A percentile compares a stretch with the other conserved stretches of the same genome.
Evolutionary conservation across 2,113 vertebrate species (phyloP).

Genomic region (Psephotus haematonotus): DNA sequence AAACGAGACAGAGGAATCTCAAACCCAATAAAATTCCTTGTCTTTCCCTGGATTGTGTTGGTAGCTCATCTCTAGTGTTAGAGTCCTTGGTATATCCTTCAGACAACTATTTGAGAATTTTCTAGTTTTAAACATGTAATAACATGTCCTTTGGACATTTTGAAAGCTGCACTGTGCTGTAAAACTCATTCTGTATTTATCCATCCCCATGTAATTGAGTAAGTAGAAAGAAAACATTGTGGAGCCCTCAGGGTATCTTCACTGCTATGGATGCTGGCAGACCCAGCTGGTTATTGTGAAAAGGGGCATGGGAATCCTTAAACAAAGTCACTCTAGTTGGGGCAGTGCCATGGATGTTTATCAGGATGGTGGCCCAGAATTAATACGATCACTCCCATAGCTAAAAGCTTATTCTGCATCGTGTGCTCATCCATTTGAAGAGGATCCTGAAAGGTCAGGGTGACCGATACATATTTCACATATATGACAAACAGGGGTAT

Average conservation of each 20-base stretch:
- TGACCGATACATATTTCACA: neutral
- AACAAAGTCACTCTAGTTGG: neutral
- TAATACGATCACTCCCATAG: neutral
- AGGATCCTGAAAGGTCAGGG: neutral
- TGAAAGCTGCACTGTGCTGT: neutral
- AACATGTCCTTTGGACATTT: neutral
- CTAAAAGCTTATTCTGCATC: neutral
- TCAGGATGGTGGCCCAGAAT: neutral
- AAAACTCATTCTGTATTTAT: slow-evolving; percentile 19
- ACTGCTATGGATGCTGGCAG: neutral
- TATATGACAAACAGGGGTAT: neutral
- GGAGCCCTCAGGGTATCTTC: neutral
- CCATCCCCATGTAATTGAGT: slow-evolving; percentile 15
- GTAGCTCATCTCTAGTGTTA: neutral
- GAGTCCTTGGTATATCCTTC: neutral
- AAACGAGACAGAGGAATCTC: neutral
- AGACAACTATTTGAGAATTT: neutral
- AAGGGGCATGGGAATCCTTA: neutral
- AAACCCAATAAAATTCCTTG: neutral
- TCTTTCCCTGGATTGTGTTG: neutral
- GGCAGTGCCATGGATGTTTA: neutral
- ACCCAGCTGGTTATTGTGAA: neutral
- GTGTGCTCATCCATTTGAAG: neutral
- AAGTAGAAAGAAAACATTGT: neutral
- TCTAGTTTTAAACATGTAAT: neutral